phyloP scores from a whole-genome alignment of 2,113 vertebrate species.

The Datnioides undecimradiatus region DNA sequence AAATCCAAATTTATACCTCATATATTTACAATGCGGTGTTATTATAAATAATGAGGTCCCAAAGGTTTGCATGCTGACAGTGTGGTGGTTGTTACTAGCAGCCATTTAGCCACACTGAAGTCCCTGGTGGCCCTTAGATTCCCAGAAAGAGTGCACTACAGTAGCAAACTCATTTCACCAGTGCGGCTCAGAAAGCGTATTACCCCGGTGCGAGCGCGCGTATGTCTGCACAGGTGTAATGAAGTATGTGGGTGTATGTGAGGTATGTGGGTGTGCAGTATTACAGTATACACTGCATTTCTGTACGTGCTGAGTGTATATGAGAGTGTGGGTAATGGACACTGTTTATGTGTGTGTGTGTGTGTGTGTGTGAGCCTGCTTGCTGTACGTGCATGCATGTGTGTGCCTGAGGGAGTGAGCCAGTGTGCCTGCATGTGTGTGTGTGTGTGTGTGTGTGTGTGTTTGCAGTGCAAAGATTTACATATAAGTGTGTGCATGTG shows the following conservation, averaged over 20 bases:
- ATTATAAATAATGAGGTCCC: slow-evolving; percentile 71
- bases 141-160: slow-evolving; percentile 3
- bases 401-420: slow-evolving; percentile 24
- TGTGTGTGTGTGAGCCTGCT: neutral
- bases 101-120: slow-evolving; percentile 38
- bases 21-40: slow-evolving; percentile 58
- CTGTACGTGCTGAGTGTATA: neutral
- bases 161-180: neutral
- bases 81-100: slow-evolving; percentile 55
- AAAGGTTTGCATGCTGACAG: slow-evolving; percentile 62
- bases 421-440: slow-evolving; percentile 14
- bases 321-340: neutral
- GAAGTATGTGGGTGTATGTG: neutral
- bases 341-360: neutral
- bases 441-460: slow-evolving; percentile 17
- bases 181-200: slow-evolving; percentile 22
- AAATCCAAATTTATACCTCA: slow-evolving; percentile 47
- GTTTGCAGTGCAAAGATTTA: neutral
- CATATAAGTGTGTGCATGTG: neutral
- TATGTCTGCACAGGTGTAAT: slow-evolving; percentile 7
- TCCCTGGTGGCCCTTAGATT: slow-evolving; percentile 45
- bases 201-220: slow-evolving; percentile 12
- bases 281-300: neutral
- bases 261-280: neutral
- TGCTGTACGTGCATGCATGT: slow-evolving; percentile 30